These are phyloP conservation scores for Callimorpha dominula DNA, from an alignment of 2,888 invertebrate genomes.

Conservation along the genomic window DNA sequence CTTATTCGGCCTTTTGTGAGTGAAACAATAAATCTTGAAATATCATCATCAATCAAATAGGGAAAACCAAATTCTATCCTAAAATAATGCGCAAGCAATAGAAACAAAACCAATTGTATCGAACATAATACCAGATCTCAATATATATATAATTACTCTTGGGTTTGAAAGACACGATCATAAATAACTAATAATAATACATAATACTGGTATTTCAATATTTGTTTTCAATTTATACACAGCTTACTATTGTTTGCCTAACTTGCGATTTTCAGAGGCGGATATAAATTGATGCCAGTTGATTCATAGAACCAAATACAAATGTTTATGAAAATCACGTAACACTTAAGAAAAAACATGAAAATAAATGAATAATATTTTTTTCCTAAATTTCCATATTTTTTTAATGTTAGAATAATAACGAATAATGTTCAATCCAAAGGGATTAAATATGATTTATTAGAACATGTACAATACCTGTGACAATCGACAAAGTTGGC, in stretches of 20 bases:
- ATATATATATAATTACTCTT: not conserved
- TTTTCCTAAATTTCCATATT: not conserved
- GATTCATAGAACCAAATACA: no score
- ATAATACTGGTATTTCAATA: not conserved
- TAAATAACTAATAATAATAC: not conserved
- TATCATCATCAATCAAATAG: not conserved
- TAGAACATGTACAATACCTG: not conserved
- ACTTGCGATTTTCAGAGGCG: not conserved
- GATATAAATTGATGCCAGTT: no score
- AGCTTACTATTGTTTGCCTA: not conserved
- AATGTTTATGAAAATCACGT: not conserved
- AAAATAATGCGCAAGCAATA: conserved; percentile 1
- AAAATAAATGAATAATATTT: not conserved
- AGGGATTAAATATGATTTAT: no score
- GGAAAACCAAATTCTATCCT: conserved; percentile 5
- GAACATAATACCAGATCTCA: not conserved
- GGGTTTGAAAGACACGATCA: not conserved
- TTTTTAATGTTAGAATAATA: not conserved
- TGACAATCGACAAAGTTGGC: not conserved
- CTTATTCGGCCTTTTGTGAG: not conserved
- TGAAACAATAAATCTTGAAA: not conserved
- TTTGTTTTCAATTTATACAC: not conserved
- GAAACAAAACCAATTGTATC: not conserved
- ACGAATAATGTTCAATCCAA: not conserved
- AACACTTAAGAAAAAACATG: not conserved